A percentile compares a stretch with the other conserved stretches of the same genome.
Evolutionary conservation across 2,888 invertebrate species (phyloP).

Genomic region (Lasioglossum vierecki): DNA sequence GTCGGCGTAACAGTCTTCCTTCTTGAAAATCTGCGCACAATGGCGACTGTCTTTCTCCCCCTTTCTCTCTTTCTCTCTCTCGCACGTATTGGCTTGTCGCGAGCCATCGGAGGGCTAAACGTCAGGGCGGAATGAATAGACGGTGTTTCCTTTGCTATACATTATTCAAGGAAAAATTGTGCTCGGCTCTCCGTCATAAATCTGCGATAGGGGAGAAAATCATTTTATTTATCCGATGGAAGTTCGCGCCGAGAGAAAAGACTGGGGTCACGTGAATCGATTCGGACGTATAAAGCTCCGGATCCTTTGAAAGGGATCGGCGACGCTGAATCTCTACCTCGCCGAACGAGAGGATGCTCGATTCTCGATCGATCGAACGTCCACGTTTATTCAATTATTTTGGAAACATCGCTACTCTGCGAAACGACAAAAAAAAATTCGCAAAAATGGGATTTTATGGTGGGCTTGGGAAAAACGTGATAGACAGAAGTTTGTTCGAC

Average conservation of each 20-base stretch:
- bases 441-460: not conserved
- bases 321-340: not conserved
- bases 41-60: not conserved
- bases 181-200: not conserved
- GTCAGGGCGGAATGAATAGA: slow-evolving; percentile 6
- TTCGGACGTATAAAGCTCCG: not conserved
- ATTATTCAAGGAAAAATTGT: slow-evolving; percentile 14
- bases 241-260: not conserved
- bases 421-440: not conserved
- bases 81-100: not conserved
- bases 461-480: not conserved
- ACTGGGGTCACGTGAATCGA: not conserved
- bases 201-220: not conserved
- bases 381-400: not conserved
- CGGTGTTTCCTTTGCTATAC: slow-evolving; percentile 11
- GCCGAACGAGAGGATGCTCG: not conserved
- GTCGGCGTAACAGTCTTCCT: not conserved
- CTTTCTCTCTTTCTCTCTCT: not conserved
- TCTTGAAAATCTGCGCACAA: not conserved
- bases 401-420: not conserved
- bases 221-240: slow-evolving; percentile 7
- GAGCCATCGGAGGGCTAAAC: slow-evolving; percentile 4
- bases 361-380: slow-evolving; percentile 6
- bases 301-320: slow-evolving; percentile 1
- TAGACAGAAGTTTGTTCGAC: not conserved